Conservation (phyloP, 53 echinoderm and acorn worm species). For the Echinometra lucunter region DNA sequence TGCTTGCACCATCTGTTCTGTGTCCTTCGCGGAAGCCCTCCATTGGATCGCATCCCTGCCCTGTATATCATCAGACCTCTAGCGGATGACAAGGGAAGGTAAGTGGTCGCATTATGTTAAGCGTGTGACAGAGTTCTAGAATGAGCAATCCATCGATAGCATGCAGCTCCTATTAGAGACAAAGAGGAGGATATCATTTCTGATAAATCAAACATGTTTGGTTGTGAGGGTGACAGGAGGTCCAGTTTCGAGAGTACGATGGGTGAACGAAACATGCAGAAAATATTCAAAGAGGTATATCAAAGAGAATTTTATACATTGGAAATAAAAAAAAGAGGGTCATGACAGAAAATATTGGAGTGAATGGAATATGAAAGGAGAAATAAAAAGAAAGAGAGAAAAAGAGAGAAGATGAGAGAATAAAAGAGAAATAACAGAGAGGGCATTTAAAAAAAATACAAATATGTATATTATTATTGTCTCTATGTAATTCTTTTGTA, state of each 20-base stretch:
- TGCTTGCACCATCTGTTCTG: constrained; percentile 15
- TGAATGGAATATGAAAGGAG: neutral
- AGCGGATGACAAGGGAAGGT: neutral
- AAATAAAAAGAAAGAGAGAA: neutral
- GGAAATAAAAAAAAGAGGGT: too few species aligned
- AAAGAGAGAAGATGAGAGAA: neutral
- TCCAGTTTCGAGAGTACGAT: too few species aligned
- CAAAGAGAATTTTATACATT: too few species aligned
- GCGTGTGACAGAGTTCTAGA: neutral
- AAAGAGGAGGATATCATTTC: neutral
- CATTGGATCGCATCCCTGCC: constrained; percentile 26
- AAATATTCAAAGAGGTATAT: too few species aligned
- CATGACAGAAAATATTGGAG: too few species aligned
- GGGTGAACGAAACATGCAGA: too few species aligned
- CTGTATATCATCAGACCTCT: neutral
- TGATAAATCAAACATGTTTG: too few species aligned
- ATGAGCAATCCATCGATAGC: neutral
- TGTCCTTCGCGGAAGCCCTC: neutral
- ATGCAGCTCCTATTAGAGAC: neutral
- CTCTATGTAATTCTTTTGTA: too few species aligned
- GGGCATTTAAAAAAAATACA: too few species aligned
- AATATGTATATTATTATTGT: too few species aligned
- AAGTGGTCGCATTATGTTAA: constrained; percentile 44
- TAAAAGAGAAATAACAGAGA: neutral
- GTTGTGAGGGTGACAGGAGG: too few species aligned